A percentile compares a stretch with the other conserved stretches of the same genome.
Evolutionary conservation across 2,113 vertebrate genomes (phyloP).

Genomic region (Dermatemys mawii): DNA sequence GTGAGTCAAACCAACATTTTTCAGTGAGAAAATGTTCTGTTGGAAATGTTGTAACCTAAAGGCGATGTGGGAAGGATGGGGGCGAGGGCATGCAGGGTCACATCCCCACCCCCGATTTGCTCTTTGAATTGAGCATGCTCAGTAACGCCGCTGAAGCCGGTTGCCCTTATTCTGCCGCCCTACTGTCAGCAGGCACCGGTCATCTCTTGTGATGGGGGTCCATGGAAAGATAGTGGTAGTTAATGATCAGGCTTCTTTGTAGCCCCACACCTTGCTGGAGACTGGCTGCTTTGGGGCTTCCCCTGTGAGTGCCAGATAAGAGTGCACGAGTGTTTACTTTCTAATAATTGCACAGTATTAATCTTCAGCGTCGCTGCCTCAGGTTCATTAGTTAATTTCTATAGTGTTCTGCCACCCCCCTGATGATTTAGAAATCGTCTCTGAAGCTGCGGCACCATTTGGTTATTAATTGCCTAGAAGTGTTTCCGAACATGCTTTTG

Average conservation of each 20-base stretch:
- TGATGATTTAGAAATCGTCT: constrained; percentile 3
- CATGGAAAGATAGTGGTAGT: neutral
- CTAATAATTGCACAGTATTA: constrained; percentile 19
- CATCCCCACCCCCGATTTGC: too few relatives aligned
- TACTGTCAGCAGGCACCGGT: too few relatives aligned
- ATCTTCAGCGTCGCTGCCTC: neutral
- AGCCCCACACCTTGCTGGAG: neutral
- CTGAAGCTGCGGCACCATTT: neutral
- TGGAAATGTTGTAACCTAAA: neutral
- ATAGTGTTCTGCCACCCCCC: neutral
- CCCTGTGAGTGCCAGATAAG: neutral
- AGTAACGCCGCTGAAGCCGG: too few relatives aligned
- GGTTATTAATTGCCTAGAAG: constrained; percentile 6
- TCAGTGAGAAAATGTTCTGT: neutral
- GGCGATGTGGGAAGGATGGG: fast-evolving
- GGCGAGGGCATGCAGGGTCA: neutral
- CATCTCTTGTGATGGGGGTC: neutral
- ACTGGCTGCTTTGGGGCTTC: neutral
- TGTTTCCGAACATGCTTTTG: neutral
- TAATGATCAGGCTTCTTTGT: neutral
- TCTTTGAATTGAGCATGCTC: too few relatives aligned
- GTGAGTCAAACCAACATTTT: neutral
- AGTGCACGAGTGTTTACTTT: constrained; percentile 1
- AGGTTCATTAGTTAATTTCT: constrained; percentile 6
- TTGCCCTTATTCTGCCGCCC: too few relatives aligned